phyloP scores from a whole-genome alignment of 2,888 invertebrate species.

The Prenolepis imparis region DNA sequence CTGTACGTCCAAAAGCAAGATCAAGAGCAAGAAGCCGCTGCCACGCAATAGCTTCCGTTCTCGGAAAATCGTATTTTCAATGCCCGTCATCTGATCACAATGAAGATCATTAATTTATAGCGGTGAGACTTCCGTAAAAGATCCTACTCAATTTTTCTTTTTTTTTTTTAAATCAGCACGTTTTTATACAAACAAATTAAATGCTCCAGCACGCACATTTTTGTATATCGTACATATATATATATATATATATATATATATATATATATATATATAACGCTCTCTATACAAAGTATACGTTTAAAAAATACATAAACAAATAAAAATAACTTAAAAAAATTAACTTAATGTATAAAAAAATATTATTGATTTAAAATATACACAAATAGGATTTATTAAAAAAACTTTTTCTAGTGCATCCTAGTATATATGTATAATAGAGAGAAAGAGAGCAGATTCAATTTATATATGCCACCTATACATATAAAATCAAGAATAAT shows the following conservation, averaged over 20 bases:
- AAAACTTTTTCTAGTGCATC: neutral
- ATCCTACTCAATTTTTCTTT: neutral
- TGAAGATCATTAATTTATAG: slow-evolving; percentile 80
- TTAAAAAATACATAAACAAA: neutral
- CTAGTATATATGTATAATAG: no score
- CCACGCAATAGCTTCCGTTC: slow-evolving; percentile 44
- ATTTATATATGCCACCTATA: no score
- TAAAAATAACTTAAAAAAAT: neutral
- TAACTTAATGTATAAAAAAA: neutral
- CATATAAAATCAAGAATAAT: neutral
- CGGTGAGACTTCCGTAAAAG: slow-evolving; percentile 25
- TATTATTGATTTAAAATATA: slow-evolving; percentile 3
- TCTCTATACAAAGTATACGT: no score
- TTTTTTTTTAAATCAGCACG: neutral
- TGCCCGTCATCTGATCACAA: slow-evolving; percentile 73
- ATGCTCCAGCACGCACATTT: neutral
- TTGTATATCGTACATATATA: neutral
- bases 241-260: no score
- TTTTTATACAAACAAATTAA: neutral
- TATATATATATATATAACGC: no score
- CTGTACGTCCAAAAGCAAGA: slow-evolving; percentile 14
- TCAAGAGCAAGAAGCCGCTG: slow-evolving; percentile 53
- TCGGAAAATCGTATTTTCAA: slow-evolving; percentile 20
- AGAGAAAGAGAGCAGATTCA: no score
- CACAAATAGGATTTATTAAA: slow-evolving; percentile 5